Evolutionary conservation across 2,113 vertebrate species (phyloP).

Genomic region (Chauna torquata): DNA sequence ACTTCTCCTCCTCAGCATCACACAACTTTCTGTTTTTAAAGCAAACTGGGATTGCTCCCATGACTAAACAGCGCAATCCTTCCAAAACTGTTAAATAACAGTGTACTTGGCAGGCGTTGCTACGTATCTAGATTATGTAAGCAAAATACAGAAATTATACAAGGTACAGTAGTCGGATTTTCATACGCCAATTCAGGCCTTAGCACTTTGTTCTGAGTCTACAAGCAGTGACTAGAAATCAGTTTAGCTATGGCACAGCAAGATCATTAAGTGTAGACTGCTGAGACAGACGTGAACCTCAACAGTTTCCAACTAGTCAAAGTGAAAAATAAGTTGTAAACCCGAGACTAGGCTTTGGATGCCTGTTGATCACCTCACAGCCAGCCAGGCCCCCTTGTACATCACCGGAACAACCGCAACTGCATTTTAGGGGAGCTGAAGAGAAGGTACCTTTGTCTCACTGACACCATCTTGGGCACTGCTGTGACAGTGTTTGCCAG

Average conservation of each 20-base stretch:
- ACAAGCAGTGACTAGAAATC: background rate
- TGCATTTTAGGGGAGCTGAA: background rate
- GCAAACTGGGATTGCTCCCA: background rate
- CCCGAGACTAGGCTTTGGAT: background rate
- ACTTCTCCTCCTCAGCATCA: conserved; percentile 3
- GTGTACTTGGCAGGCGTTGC: background rate
- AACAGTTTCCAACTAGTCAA: background rate
- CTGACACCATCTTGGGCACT: background rate
- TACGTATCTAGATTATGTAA: background rate
- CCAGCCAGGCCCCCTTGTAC: background rate
- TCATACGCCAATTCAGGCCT: background rate
- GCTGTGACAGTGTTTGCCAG: background rate
- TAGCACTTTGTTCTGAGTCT: background rate
- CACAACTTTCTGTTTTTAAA: background rate
- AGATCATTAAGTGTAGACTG: background rate
- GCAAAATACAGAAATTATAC: background rate
- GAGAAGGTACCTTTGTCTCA: background rate
- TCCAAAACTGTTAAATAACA: background rate
- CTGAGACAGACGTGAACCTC: background rate
- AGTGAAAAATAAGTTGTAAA: background rate
- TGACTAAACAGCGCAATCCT: background rate
- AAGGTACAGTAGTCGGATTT: background rate
- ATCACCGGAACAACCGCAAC: background rate
- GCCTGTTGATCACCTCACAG: background rate
- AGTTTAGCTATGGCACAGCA: background rate